Evolutionary conservation across 2,888 invertebrate species (phyloP).

Genomic region (Ceriagrion tenellum): DNA sequence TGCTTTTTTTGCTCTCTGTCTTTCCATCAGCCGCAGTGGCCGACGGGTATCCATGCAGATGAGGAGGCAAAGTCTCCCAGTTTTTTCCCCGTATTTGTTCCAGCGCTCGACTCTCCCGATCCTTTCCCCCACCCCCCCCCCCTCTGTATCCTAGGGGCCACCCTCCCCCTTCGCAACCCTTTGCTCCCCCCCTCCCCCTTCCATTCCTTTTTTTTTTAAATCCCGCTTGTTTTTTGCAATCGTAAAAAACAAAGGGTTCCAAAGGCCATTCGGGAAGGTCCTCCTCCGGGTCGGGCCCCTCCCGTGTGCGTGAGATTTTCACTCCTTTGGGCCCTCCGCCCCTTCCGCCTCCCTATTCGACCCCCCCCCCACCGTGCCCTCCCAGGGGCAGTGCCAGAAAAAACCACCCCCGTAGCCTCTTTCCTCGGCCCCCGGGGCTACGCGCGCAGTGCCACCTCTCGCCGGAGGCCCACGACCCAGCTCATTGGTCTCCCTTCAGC

Average conservation of each 20-base stretch:
- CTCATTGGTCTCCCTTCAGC: not conserved
- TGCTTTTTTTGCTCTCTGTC: slow-evolving; percentile 20
- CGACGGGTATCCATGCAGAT: slow-evolving; percentile 54
- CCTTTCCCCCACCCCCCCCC: not conserved
- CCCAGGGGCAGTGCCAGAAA: not conserved
- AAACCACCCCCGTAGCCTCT: slow-evolving; percentile 2
- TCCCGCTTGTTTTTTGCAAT: slow-evolving; percentile 51
- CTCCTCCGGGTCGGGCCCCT: not conserved
- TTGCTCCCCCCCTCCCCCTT: not conserved
- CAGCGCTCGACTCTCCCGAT: not conserved
- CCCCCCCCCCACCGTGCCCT: not conserved
- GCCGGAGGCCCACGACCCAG: too few relatives aligned
- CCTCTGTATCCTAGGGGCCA: not conserved
- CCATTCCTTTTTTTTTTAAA: not conserved
- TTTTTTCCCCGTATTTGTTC: slow-evolving; percentile 37
- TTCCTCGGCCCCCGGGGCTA: not conserved
- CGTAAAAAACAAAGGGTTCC: slow-evolving; percentile 56
- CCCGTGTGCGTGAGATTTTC: slow-evolving; percentile 47
- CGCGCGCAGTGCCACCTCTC: too few relatives aligned
- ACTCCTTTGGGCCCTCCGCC: slow-evolving; percentile 3
- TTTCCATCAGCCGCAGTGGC: slow-evolving; percentile 53
- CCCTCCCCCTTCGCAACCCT: not conserved
- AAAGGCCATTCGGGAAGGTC: not conserved
- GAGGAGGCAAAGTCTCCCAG: slow-evolving; percentile 26
- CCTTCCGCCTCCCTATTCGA: not conserved